Percentiles rank a stretch among this genome's conserved stretches.
phyloP scores from a whole-genome alignment of 2,797 vertebrate species.

The Tragelaphus oryx region DNA sequence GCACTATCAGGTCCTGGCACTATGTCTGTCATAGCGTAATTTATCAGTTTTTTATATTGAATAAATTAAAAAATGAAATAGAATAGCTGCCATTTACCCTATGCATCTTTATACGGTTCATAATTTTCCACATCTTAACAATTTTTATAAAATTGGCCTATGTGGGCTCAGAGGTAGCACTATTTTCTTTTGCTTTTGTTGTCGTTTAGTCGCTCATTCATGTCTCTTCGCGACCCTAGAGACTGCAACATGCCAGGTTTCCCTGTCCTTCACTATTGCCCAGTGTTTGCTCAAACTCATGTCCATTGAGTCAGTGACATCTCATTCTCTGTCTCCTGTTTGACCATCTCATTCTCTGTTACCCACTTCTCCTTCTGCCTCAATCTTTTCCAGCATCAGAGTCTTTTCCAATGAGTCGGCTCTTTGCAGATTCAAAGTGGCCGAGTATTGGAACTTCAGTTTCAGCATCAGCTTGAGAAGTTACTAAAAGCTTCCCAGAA shows the following conservation, averaged over 20 bases:
- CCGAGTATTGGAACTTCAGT: background rate
- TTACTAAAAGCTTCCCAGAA: background rate
- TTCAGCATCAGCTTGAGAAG: background rate
- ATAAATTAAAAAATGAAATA: background rate
- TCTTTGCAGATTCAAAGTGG: background rate
- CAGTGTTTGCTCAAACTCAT: background rate
- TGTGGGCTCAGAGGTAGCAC: background rate
- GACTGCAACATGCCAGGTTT: background rate
- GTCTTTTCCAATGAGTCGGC: background rate
- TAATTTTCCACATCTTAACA: background rate
- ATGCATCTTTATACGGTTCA: background rate
- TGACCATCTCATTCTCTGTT: background rate
- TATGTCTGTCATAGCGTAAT: background rate
- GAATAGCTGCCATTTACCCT: background rate
- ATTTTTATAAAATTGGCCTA: background rate
- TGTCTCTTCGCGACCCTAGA: background rate
- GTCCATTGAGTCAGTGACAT: background rate
- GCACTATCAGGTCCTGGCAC: background rate
- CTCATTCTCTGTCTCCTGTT: background rate
- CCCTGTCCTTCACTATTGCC: background rate
- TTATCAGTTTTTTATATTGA: background rate
- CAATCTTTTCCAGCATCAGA: background rate
- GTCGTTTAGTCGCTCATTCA: background rate
- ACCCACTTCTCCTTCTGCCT: background rate
- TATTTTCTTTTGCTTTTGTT: background rate